Percentiles rank a stretch among this genome's conserved stretches.
These are phyloP conservation scores for Psilopsiagon aymara DNA, from an alignment of 2,113 vertebrate genomes.

Conservation along the genomic window DNA sequence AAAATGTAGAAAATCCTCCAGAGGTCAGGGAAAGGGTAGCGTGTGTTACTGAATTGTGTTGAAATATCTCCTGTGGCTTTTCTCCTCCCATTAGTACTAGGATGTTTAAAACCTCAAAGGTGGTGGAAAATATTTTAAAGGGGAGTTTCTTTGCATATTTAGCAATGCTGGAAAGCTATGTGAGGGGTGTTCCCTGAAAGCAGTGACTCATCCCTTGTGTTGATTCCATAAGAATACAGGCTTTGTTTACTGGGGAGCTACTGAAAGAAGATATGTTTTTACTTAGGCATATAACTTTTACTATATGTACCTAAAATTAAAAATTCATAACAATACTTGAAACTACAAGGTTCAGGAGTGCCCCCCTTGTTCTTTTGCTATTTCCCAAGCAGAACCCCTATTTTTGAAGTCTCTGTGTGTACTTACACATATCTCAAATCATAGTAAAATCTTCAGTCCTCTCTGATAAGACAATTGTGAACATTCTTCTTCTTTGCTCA, in stretches of 20 bases:
- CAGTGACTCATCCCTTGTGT: slow-evolving; percentile 18
- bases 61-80: neutral
- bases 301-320: neutral
- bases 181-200: slow-evolving; percentile 43
- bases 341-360: neutral
- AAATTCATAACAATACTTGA: neutral
- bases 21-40: neutral
- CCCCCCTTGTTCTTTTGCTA: neutral
- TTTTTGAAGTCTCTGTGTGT: neutral
- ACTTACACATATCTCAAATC: neutral
- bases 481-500: neutral
- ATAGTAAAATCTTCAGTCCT: neutral
- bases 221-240: neutral
- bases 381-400: neutral
- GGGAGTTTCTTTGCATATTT: slow-evolving; percentile 36
- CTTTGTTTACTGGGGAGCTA: neutral
- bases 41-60: neutral
- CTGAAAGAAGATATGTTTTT: neutral
- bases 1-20: neutral
- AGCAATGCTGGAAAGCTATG: slow-evolving; percentile 28
- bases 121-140: slow-evolving; percentile 38
- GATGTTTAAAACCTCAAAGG: slow-evolving; percentile 2
- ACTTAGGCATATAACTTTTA: neutral
- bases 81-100: neutral
- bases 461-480: slow-evolving; percentile 30